Conservation (phyloP, 2,113 vertebrate genomes). For the Rhodinocichla rosea region DNA sequence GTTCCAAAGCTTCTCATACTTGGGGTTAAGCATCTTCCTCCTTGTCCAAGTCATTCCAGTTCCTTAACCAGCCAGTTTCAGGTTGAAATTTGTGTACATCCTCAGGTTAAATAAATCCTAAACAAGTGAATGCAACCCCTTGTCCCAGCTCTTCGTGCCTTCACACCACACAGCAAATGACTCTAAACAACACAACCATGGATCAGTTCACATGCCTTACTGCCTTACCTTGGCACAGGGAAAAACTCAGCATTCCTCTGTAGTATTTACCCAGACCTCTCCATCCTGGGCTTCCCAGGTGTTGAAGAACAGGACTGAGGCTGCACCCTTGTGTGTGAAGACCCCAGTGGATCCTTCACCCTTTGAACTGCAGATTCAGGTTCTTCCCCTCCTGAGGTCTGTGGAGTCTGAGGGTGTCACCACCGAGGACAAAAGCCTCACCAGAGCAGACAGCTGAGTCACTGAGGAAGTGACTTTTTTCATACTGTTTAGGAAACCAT, state of each 20-base stretch:
- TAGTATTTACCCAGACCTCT: not conserved
- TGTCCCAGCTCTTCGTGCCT: not conserved
- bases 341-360: not conserved
- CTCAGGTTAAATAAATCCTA: not conserved
- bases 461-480: constrained; percentile 44
- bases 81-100: not conserved
- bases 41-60: not conserved
- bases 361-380: not conserved
- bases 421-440: not conserved
- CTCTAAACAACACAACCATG: not conserved
- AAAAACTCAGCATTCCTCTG: not conserved
- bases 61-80: not conserved
- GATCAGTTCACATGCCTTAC: not conserved
- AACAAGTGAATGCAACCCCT: not conserved
- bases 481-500: not conserved
- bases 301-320: not conserved
- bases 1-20: not conserved
- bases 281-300: not conserved
- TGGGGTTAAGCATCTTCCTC: not conserved
- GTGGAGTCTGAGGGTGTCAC: not conserved
- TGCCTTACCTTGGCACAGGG: not conserved
- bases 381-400: not conserved
- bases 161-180: not conserved
- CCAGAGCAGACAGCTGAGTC: constrained; percentile 47
- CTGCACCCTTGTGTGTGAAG: not conserved